Conservation (phyloP, 2,113 vertebrate species). For the Thamnophis sirtalis region DNA sequence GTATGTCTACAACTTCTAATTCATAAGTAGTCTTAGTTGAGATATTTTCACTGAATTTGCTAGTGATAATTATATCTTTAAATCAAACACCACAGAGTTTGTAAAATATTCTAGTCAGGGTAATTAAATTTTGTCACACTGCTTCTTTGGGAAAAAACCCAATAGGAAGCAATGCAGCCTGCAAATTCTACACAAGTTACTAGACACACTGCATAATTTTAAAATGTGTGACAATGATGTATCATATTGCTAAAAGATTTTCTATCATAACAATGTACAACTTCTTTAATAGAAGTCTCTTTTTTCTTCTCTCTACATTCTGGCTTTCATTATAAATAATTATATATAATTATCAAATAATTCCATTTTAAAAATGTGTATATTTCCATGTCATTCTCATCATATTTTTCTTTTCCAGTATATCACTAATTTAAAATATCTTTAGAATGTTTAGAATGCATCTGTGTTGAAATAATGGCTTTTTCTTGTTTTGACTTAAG, state of each 20-base stretch:
- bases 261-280: not conserved
- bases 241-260: not conserved
- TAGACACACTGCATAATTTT: not conserved
- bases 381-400: not conserved
- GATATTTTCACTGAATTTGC: not conserved
- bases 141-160: not conserved
- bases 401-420: not conserved
- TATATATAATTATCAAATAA: not conserved
- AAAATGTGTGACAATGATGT: not conserved
- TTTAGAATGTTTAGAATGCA: not conserved
- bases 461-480: not conserved
- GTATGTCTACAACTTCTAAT: not conserved
- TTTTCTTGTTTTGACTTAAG: not conserved
- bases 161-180: accelerated
- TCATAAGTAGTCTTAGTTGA: not conserved
- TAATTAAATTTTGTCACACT: not conserved
- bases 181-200: not conserved
- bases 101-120: not conserved
- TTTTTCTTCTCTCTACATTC: accelerated
- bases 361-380: not conserved
- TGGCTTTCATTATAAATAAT: not conserved
- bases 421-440: not conserved
- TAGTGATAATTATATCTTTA: not conserved
- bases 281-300: not conserved
- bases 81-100: not conserved